Percentiles rank a stretch among this genome's conserved stretches.
Evolutionary conservation across 2,113 vertebrate genomes (phyloP).

Genomic region (Colaptes auratus): DNA sequence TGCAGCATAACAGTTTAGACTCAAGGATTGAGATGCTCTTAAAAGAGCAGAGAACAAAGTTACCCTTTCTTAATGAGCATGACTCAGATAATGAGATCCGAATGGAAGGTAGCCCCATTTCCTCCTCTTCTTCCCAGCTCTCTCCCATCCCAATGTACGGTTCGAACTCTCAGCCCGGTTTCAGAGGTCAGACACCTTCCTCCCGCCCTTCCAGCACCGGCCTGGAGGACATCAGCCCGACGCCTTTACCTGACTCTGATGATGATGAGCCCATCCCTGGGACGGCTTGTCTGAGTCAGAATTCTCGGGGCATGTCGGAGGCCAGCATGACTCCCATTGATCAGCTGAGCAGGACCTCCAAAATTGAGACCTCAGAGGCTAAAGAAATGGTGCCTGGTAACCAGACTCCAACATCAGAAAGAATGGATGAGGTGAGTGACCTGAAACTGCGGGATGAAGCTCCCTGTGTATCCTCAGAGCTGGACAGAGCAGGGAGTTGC

Average conservation of each 20-base stretch:
- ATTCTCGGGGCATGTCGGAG: constrained; percentile 70
- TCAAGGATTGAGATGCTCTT: constrained; percentile 98
- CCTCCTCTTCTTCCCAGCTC: constrained; percentile 95
- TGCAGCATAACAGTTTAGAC: constrained; percentile 93
- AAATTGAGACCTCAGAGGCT: constrained; percentile 73
- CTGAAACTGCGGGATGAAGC: background rate
- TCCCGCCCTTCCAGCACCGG: constrained; percentile 90
- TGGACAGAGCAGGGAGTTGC: background rate
- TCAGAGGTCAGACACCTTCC: constrained; percentile 76
- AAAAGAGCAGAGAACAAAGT: constrained; percentile 93
- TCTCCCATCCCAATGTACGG: constrained; percentile 87
- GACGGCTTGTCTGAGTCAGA: constrained; percentile 76
- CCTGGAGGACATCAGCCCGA: constrained; percentile 96
- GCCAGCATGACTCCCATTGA: constrained; percentile 66
- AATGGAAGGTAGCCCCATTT: constrained; percentile 97
- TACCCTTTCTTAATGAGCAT: constrained; percentile 90
- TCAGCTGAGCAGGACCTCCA: constrained; percentile 74
- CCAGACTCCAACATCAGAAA: constrained; percentile 85
- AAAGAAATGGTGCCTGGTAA: constrained; percentile 81
- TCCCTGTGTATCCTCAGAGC: background rate
- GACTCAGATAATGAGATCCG: constrained; percentile 91
- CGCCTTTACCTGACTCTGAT: constrained; percentile 93
- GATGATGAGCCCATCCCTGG: constrained; percentile 84
- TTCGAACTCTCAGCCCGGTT: constrained; percentile 77
- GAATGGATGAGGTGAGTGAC: constrained; percentile 89